Conservation (phyloP, 2,113 vertebrate genomes). For the Anseranas semipalmata region DNA sequence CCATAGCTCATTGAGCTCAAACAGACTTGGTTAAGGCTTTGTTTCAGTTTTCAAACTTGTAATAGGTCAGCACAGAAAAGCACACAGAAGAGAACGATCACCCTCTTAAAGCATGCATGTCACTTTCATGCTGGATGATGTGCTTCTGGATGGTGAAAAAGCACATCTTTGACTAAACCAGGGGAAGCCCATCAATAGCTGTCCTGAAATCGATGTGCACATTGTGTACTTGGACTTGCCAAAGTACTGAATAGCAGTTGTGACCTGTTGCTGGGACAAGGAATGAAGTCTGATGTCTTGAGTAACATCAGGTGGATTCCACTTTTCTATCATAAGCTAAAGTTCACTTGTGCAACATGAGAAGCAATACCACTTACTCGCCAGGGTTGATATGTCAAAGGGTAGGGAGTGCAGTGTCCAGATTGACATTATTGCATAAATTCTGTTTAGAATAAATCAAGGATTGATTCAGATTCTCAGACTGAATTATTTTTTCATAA, state of each 20-base stretch:
- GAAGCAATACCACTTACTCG: neutral
- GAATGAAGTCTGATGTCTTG: neutral
- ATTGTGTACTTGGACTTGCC: neutral
- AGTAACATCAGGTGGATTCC: neutral
- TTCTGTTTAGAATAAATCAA: neutral
- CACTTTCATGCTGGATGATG: neutral
- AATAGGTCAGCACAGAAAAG: neutral
- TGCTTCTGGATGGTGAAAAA: neutral
- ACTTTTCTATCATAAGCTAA: neutral
- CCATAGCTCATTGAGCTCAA: neutral
- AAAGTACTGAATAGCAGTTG: neutral
- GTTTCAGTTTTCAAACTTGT: neutral
- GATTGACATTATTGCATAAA: neutral
- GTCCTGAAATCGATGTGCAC: neutral
- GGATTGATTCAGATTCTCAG: neutral
- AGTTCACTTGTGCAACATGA: neutral
- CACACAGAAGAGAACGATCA: neutral
- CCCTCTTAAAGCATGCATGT: neutral
- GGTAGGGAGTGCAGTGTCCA: neutral
- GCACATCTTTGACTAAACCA: neutral
- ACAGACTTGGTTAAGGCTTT: neutral
- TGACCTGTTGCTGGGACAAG: neutral
- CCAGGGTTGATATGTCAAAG: accelerated
- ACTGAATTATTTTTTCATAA: neutral
- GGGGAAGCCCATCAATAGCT: neutral